phyloP scores from a whole-genome alignment of 2,888 invertebrate genomes.

The Stramonita haemastoma region DNA sequence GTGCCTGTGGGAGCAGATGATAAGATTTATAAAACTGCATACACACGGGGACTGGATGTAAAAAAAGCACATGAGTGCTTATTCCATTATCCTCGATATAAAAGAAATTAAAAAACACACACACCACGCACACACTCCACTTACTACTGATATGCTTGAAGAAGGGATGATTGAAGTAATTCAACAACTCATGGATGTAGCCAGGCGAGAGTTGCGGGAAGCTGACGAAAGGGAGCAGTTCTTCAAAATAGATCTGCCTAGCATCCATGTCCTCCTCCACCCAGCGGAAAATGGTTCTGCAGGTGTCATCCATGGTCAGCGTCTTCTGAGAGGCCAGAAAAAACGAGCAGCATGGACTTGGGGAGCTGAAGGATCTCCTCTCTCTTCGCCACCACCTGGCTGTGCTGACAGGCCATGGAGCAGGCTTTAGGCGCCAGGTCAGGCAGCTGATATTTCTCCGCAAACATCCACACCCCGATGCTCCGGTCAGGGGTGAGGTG shows the following conservation, averaged over 20 bases:
- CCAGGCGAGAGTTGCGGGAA: conserved; percentile 39
- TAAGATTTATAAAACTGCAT: no score
- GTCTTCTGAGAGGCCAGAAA: conserved; percentile 19
- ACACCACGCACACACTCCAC: no score
- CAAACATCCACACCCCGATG: conserved; percentile 16
- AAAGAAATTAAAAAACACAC: no score
- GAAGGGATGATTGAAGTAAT: background rate
- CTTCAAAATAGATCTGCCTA: conserved; percentile 23
- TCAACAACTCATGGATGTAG: conserved; percentile 32
- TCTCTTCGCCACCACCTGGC: background rate
- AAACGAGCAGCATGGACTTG: conserved; percentile 32
- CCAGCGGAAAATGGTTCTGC: conserved; percentile 36
- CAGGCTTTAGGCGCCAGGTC: background rate
- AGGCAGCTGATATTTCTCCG: conserved; percentile 16
- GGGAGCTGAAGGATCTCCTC: conserved; percentile 24
- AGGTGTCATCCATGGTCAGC: conserved; percentile 23
- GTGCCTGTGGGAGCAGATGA: no score
- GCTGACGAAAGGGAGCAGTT: conserved; percentile 40
- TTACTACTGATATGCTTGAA: background rate
- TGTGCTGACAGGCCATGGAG: background rate
- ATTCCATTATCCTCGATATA: no score
- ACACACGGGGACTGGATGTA: no score
- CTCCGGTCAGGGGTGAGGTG: background rate
- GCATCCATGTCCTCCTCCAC: conserved; percentile 16
- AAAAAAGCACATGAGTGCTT: no score